Percentiles rank a stretch among this genome's conserved stretches.
Conservation (phyloP, 2,113 vertebrate species). For the Petrocephalus zakoni region DNA sequence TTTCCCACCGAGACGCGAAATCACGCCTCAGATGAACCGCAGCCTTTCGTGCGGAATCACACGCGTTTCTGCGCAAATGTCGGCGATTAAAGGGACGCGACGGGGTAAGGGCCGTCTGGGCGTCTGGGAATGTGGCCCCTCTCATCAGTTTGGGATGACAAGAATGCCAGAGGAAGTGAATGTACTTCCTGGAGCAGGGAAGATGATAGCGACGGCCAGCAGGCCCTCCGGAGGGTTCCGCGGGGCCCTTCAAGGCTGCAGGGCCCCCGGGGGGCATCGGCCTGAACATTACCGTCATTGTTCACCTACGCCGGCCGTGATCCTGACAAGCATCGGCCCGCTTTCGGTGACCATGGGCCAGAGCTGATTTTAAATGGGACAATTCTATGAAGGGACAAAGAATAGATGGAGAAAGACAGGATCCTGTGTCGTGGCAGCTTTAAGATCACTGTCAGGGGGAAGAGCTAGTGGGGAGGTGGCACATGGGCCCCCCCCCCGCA, state of each 20-base stretch:
- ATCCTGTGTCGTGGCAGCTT: conserved; percentile 11
- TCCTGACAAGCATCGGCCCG: neutral
- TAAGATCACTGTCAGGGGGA: neutral
- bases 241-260: neutral
- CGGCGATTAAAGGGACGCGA: neutral
- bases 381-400: neutral
- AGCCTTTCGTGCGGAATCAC: neutral
- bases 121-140: conserved; percentile 1
- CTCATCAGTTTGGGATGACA: neutral
- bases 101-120: neutral
- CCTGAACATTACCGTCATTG: neutral
- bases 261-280: neutral
- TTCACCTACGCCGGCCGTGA: neutral
- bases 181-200: neutral
- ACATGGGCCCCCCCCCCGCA: neutral
- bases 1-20: neutral
- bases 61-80: neutral
- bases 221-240: neutral
- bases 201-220: neutral
- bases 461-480: conserved; percentile 5
- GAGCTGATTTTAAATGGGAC: conserved; percentile 5
- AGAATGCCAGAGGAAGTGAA: neutral
- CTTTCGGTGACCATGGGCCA: neutral
- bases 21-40: neutral
- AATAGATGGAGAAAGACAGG: neutral